These are phyloP conservation scores for Lasioglossum leucozonium DNA, from an alignment of 2,888 invertebrate genomes.

Conservation along the genomic window DNA sequence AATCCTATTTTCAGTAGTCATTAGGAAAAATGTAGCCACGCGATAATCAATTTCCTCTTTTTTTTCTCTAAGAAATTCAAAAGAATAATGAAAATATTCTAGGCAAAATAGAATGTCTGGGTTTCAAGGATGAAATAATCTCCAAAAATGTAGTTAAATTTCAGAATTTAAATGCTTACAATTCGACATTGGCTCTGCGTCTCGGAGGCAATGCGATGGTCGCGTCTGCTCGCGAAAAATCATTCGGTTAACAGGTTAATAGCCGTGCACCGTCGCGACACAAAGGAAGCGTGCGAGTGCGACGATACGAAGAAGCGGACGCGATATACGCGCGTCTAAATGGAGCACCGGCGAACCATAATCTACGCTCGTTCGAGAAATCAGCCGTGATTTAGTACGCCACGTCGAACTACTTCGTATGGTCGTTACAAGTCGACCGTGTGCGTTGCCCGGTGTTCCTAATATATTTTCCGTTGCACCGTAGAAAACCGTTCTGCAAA, in stretches of 20 bases:
- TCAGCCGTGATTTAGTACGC: slow-evolving; percentile 39
- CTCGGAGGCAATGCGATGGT: background rate
- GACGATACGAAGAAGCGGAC: slow-evolving; percentile 20
- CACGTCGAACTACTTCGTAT: slow-evolving; percentile 4
- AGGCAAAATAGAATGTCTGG: no score
- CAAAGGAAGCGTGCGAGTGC: background rate
- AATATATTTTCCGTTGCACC: background rate
- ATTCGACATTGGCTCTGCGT: background rate
- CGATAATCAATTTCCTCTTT: no score
- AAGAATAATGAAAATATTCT: no score
- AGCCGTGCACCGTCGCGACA: background rate
- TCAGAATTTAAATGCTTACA: no score
- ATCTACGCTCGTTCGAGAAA: slow-evolving; percentile 50
- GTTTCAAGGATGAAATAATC: no score
- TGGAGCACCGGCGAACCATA: slow-evolving; percentile 53
- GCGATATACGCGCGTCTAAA: slow-evolving; percentile 44
- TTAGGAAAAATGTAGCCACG: no score
- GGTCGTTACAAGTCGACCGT: background rate
- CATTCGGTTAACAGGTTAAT: background rate
- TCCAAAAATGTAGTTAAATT: no score
- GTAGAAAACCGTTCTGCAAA: background rate
- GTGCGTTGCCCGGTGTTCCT: background rate
- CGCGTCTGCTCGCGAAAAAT: background rate
- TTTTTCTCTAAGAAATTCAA: no score
- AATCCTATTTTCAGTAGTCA: no score